Conservation (phyloP, 2,888 invertebrate species). For the Cryptus armator region DNA sequence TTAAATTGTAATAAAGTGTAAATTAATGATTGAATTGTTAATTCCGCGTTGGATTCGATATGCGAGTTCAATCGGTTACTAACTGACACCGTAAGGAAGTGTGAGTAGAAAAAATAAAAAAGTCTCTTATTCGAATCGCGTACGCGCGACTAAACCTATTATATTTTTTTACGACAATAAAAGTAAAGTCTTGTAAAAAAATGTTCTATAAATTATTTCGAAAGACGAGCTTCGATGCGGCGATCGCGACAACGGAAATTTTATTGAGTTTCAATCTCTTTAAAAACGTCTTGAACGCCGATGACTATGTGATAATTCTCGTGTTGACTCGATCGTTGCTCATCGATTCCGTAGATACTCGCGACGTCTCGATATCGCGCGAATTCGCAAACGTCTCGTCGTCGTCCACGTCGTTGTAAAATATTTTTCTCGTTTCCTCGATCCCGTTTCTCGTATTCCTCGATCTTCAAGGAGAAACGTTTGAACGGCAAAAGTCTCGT, state of each 20-base stretch:
- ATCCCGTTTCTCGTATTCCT: slow-evolving; percentile 50
- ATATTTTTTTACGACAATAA: slow-evolving; percentile 57
- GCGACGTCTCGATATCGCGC: slow-evolving; percentile 4
- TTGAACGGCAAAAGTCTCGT: slow-evolving; percentile 17
- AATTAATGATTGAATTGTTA: too few relatives aligned
- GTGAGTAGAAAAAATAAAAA: slow-evolving; percentile 26
- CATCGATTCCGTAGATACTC: slow-evolving; percentile 32
- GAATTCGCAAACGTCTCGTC: slow-evolving; percentile 5
- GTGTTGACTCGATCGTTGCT: slow-evolving; percentile 43
- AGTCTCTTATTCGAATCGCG: slow-evolving; percentile 25
- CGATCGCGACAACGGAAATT: background rate
- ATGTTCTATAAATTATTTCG: slow-evolving; percentile 45
- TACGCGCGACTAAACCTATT: slow-evolving; percentile 42
- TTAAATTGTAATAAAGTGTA: background rate
- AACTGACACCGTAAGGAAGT: slow-evolving; percentile 29
- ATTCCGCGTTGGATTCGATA: background rate
- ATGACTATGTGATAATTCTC: slow-evolving; percentile 75
- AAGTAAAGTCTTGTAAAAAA: slow-evolving; percentile 43
- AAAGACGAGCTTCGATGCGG: background rate
- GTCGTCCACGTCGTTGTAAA: slow-evolving; percentile 12
- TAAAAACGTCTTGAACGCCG: slow-evolving; percentile 76
- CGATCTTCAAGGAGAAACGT: slow-evolving; percentile 67
- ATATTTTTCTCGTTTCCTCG: slow-evolving; percentile 28
- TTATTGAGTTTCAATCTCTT: slow-evolving; percentile 56
- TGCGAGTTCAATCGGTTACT: slow-evolving; percentile 42